A percentile compares a stretch with the other conserved stretches of the same genome.
Conservation (phyloP, 1,140 invertebrate species). For the Danaus plexippus region DNA sequence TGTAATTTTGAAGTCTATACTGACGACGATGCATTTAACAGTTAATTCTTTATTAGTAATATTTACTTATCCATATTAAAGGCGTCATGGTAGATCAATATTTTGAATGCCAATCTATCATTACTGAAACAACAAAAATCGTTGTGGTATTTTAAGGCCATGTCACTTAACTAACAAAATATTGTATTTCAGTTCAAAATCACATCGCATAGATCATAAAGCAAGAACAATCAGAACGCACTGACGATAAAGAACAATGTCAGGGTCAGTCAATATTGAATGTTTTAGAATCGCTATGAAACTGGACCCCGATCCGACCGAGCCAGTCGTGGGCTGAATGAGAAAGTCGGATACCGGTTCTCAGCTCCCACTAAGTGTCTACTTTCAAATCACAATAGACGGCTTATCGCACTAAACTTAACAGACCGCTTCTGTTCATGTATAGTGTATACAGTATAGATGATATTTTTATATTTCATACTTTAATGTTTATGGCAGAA, state of each 20-base stretch:
- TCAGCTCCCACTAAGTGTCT: slow-evolving; percentile 47
- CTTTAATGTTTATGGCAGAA: no score
- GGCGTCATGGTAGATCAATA: no score
- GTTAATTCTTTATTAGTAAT: no score
- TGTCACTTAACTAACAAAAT: no score
- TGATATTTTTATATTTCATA: slow-evolving; percentile 20
- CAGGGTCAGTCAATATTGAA: slow-evolving; percentile 16
- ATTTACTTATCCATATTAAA: no score
- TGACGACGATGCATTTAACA: no score
- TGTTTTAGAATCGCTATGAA: slow-evolving; percentile 13
- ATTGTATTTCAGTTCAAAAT: no score
- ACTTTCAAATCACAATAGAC: slow-evolving; percentile 69
- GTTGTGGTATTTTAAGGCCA: no score
- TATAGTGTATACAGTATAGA: slow-evolving; percentile 22
- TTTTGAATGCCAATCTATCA: no score
- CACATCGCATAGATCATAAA: no score
- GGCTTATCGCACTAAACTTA: slow-evolving; percentile 43
- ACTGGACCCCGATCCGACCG: slow-evolving; percentile 18
- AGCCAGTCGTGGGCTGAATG: slow-evolving; percentile 50
- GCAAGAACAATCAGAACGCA: neutral
- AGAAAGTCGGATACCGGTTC: slow-evolving; percentile 66
- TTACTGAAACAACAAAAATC: no score
- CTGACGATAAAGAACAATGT: slow-evolving; percentile 11
- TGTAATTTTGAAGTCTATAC: no score
- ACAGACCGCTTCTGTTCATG: slow-evolving; percentile 36